These are phyloP conservation scores for Neomorphus geoffroyi DNA, from an alignment of 2,797 vertebrate genomes.

Conservation along the genomic window DNA sequence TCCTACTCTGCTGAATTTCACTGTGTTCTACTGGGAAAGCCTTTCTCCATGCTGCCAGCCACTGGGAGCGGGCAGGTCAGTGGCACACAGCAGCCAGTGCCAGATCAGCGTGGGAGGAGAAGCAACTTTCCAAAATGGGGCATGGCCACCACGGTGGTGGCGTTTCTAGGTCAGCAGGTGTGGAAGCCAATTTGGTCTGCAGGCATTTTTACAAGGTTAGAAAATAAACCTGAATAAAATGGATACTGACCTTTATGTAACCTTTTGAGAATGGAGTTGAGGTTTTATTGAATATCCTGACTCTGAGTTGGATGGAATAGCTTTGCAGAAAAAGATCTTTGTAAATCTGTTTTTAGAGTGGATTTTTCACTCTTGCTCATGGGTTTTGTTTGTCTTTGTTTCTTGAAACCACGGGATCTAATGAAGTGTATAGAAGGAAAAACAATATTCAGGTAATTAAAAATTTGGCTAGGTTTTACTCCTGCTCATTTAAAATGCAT, in stretches of 20 bases:
- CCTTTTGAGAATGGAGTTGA: conserved; percentile 38
- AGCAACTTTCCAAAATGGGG: background rate
- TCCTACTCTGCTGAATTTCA: background rate
- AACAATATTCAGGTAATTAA: background rate
- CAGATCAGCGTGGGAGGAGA: background rate
- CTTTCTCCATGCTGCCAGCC: rapidly evolving
- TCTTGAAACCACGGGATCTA: background rate
- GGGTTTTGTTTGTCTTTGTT: background rate
- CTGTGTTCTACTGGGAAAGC: background rate
- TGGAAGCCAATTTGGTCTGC: conserved; percentile 43
- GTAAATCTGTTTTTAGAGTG: background rate
- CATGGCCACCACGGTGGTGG: background rate
- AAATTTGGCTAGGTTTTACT: background rate
- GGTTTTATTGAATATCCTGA: conserved; percentile 39
- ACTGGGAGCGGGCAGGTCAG: background rate
- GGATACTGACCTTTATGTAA: conserved; percentile 58
- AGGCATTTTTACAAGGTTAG: conserved; percentile 56
- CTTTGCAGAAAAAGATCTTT: background rate
- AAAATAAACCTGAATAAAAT: conserved; percentile 61
- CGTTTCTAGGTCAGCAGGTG: conserved; percentile 62
- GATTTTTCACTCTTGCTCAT: background rate
- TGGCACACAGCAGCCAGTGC: rapidly evolving
- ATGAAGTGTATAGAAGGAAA: background rate
- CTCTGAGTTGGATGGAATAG: background rate
- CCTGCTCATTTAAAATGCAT: background rate